Evolutionary conservation across 2,888 invertebrate genomes (phyloP), one percentile per base, ranked within the genome.

Genomic region (Nudaria mundana): DNA sequence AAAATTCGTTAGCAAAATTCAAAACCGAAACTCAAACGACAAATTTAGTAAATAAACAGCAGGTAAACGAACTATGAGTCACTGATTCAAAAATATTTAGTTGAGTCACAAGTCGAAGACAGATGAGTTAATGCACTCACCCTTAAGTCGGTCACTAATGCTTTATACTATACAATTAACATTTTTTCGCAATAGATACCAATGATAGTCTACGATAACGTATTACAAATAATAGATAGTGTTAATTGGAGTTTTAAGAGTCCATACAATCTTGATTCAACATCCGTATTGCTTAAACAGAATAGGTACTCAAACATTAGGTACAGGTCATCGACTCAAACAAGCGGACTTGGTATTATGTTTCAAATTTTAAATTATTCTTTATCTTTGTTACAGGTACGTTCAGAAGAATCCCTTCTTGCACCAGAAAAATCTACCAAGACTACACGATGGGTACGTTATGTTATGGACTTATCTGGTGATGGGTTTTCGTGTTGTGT

Each of bases 381-480:
- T n/a, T n/a, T n/a, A n/a, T n/a, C n/a, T n/a, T 62, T 44, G 22
- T 79, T 76, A 15, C 75, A 88, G 88, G 88, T 88, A 86, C 88
- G 87, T 87, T 88, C 88, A 52, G 87, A 88, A 59, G 88, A 88
- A 63, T 87, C 84, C 48, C 83, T 87, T 65, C 80, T 80, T 60
- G 67, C 77, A 8, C 78, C 81, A 56, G 84, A 82, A 70, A 83
- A 81, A 44, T 37, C 77, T 10, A 55, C 78, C 45, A 87, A 85
- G 64, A 71, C 56, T 61, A 61, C 82, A 66, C 76, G 87, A 82
- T 86, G 87, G 88, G 88, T 88, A 87, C 66, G 87, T 87, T 57
- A 31, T 36, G 46, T 62, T 65, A 24, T 58, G 45, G 32, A 49
- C 50, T 53, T 50, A 47, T 60, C 40, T 30, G 83, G 82, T 81